Evolutionary conservation across 2,797 vertebrate genomes (phyloP).

Genomic region (Miichthys miiuy): DNA sequence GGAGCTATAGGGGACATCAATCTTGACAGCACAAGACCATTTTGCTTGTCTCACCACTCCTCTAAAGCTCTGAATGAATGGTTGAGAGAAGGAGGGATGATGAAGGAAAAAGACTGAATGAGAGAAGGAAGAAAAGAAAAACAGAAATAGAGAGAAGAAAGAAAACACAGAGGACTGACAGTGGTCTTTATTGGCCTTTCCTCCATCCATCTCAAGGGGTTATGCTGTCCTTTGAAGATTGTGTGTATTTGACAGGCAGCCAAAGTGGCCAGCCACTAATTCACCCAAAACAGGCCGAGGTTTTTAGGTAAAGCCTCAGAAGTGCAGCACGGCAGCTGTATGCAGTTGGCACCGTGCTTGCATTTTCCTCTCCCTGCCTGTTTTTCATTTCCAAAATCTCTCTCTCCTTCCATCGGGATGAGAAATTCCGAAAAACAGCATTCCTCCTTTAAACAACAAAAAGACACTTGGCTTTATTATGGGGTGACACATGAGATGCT

Average conservation of each 20-base stretch:
- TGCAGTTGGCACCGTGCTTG: conserved; percentile 59
- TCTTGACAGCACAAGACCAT: conserved; percentile 82
- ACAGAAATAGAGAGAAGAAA: neutral
- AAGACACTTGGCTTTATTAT: conserved; percentile 58
- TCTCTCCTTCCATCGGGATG: conserved; percentile 32
- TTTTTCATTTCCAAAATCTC: conserved; percentile 56
- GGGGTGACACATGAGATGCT: conserved; percentile 54
- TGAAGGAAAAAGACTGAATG: neutral
- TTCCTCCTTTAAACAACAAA: conserved; percentile 57
- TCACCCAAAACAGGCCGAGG: conserved; percentile 69
- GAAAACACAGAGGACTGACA: conserved; percentile 37
- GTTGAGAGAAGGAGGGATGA: conserved; percentile 35
- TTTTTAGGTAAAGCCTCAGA: conserved; percentile 77
- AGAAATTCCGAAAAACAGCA: conserved; percentile 35
- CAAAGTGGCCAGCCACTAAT: conserved; percentile 71
- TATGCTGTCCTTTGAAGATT: conserved; percentile 74
- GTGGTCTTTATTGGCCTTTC: conserved; percentile 73
- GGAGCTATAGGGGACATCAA: conserved; percentile 87
- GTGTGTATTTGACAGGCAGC: conserved; percentile 66
- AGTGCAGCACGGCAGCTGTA: conserved; percentile 70
- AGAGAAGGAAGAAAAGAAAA: neutral
- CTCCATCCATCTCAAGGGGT: conserved; percentile 68
- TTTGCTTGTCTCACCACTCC: conserved; percentile 71
- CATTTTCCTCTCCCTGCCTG: conserved; percentile 43
- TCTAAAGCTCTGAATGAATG: conserved; percentile 70